Percentiles rank a stretch among this genome's conserved stretches.
These are phyloP conservation scores for Sphenodon punctatus DNA, from an alignment of 2,797 vertebrate genomes.

Conservation along the genomic window DNA sequence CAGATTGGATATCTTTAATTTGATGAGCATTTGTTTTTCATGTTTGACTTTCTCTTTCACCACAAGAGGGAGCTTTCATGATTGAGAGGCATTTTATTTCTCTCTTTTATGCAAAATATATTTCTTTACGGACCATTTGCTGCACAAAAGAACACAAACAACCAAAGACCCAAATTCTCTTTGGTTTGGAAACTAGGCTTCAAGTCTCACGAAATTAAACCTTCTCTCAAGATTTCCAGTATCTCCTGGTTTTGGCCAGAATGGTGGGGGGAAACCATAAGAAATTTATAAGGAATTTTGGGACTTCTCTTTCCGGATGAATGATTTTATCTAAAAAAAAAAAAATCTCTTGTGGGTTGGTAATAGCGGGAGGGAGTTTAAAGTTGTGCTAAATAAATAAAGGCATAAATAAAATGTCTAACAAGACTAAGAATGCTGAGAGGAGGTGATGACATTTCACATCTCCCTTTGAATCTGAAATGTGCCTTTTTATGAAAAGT, in stretches of 20 bases:
- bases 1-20: neutral
- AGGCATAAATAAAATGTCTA: neutral
- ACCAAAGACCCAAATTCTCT: neutral
- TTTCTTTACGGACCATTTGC: neutral
- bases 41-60: accelerated
- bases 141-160: neutral
- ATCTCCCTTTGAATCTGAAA: neutral
- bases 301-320: neutral
- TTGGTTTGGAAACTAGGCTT: neutral
- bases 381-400: neutral
- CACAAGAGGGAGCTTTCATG: neutral
- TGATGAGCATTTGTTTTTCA: neutral
- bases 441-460: neutral
- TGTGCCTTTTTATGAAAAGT: neutral
- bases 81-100: neutral
- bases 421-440: slow-evolving; percentile 48
- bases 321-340: no score
- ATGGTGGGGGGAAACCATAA: neutral
- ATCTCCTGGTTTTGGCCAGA: accelerated
- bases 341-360: no score
- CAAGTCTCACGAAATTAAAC: neutral
- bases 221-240: neutral
- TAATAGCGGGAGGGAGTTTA: neutral
- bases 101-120: neutral
- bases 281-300: neutral